Percentiles rank a stretch among this genome's conserved stretches.
phyloP scores from a whole-genome alignment of 2,888 invertebrate species.

The Scaeva pyrastri region DNA sequence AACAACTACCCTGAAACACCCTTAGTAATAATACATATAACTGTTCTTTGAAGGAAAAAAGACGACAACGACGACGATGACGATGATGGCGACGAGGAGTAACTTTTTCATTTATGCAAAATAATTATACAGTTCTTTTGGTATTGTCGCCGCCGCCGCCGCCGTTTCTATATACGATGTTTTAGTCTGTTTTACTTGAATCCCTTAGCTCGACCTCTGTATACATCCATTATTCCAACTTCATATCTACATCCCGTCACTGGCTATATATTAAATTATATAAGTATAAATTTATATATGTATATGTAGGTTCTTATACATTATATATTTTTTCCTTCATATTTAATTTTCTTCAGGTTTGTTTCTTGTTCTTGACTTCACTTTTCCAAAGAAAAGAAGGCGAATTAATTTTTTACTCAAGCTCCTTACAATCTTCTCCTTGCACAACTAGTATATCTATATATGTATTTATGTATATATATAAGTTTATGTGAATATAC shows the following conservation, averaged over 20 bases:
- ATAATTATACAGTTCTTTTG: conserved; percentile 71
- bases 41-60: conserved; percentile 42
- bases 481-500: conserved; percentile 27
- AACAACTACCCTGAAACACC: conserved; percentile 20
- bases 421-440: conserved; percentile 41
- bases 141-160: conserved; percentile 57
- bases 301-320: not conserved
- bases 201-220: conserved; percentile 48
- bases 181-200: conserved; percentile 39
- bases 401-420: conserved; percentile 65
- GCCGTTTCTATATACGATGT: conserved; percentile 42
- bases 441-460: no score
- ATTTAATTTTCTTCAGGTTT: conserved; percentile 64
- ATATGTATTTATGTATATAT: not conserved
- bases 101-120: conserved; percentile 73
- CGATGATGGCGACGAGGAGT: conserved; percentile 50
- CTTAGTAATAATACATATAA: conserved; percentile 48
- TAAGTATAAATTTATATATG: conserved; percentile 17
- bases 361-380: conserved; percentile 42
- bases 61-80: conserved; percentile 41
- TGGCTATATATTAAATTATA: conserved; percentile 33
- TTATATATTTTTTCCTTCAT: conserved; percentile 42
- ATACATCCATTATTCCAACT: conserved; percentile 9
- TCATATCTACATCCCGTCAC: conserved; percentile 24
- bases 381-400: conserved; percentile 56